Conservation (phyloP, 2,113 vertebrate genomes). For the Ciconia stormi region DNA sequence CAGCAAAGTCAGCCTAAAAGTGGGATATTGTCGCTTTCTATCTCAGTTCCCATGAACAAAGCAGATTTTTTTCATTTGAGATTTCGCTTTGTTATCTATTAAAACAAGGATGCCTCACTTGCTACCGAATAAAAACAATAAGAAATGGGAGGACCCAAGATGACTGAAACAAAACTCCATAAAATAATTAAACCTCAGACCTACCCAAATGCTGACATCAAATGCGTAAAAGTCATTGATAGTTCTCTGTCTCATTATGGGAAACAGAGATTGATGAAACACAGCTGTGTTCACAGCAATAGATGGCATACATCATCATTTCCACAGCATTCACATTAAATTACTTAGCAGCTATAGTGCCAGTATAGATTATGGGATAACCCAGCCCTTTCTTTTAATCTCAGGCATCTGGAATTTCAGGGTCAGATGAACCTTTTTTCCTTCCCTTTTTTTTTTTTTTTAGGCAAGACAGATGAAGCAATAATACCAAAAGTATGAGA, state of each 20-base stretch:
- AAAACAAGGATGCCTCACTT: neutral
- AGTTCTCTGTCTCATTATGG: constrained; percentile 11
- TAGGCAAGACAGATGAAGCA: neutral
- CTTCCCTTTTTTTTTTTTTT: neutral
- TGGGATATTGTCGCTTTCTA: neutral
- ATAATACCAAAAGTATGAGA: neutral
- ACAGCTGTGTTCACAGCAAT: constrained; percentile 60
- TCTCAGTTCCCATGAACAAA: neutral
- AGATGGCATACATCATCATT: constrained; percentile 43
- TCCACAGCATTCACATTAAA: constrained; percentile 52
- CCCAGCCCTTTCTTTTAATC: constrained; percentile 34
- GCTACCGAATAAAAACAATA: constrained; percentile 9
- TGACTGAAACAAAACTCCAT: neutral
- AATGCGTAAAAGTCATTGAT: constrained; percentile 38
- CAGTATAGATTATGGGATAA: constrained; percentile 54
- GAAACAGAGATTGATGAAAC: constrained; percentile 56
- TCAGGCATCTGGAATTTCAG: constrained; percentile 32
- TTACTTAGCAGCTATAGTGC: constrained; percentile 57
- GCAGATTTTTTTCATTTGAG: neutral
- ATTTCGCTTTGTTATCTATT: constrained; percentile 13
- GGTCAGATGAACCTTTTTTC: constrained; percentile 30
- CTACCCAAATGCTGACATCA: constrained; percentile 10
- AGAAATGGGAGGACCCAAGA: neutral
- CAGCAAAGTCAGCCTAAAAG: neutral
- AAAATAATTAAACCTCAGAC: constrained; percentile 38